Evolutionary conservation across 1,140 invertebrate species (phyloP).

Genomic region (Leptoteleia sp.): DNA sequence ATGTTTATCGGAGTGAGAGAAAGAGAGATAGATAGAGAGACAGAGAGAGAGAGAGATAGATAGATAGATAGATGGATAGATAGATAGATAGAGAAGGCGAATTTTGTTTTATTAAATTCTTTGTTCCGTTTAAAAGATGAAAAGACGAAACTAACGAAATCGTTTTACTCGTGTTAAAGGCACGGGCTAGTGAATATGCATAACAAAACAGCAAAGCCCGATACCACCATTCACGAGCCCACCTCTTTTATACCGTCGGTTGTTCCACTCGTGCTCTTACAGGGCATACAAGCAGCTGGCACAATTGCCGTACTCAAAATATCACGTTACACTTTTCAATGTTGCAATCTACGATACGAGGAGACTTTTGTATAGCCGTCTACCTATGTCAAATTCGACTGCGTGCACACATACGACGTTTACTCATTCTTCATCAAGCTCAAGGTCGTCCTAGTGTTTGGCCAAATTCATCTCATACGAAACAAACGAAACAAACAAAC

Average conservation of each 20-base stretch:
- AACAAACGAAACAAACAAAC: too few species aligned
- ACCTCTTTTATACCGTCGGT: constrained; percentile 62
- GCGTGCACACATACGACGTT: constrained; percentile 65
- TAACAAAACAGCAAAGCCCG: constrained; percentile 56
- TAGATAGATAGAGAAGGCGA: too few species aligned
- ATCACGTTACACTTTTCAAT: constrained; percentile 64
- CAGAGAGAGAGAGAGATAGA: too few species aligned
- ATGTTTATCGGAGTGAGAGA: too few species aligned
- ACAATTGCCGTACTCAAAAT: constrained; percentile 73
- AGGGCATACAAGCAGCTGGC: constrained; percentile 79
- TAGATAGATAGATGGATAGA: too few species aligned
- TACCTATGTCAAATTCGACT: constrained; percentile 62
- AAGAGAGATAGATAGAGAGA: too few species aligned
- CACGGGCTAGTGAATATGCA: constrained; percentile 57
- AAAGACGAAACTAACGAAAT: constrained; percentile 36
- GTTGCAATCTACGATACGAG: constrained; percentile 65
- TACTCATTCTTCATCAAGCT: constrained; percentile 52
- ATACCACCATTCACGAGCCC: constrained; percentile 48
- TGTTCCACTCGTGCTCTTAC: constrained; percentile 70
- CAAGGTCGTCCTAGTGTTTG: constrained; percentile 27
- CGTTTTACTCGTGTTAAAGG: constrained; percentile 42
- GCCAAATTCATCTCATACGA: too few species aligned
- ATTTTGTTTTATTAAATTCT: too few species aligned
- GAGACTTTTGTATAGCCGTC: constrained; percentile 46
- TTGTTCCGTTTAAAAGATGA: too few species aligned